These are phyloP conservation scores for Elegia similella DNA, from an alignment of 2,888 invertebrate genomes.

Conservation along the genomic window DNA sequence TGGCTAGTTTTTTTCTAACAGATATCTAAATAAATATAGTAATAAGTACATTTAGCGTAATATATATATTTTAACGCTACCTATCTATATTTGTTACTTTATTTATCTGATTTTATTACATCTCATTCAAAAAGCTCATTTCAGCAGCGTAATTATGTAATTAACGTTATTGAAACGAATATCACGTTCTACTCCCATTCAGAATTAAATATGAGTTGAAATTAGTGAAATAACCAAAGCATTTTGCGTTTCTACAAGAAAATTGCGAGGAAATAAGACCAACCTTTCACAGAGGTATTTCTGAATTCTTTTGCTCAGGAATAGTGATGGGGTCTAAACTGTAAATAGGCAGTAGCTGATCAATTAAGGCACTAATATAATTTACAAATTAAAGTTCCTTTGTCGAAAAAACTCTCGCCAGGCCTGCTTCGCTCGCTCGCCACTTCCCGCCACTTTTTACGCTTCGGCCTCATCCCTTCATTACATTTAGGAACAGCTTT, in stretches of 20 bases:
- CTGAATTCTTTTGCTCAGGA: constrained; percentile 9
- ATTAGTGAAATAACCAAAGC: constrained; percentile 11
- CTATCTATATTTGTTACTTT: neutral
- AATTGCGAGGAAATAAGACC: constrained; percentile 9
- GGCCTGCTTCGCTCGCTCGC: no score
- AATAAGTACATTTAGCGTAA: no score
- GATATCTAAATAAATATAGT: no score
- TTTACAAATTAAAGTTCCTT: no score
- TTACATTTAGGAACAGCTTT: no score
- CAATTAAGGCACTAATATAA: no score
- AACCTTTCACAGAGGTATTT: constrained; percentile 5
- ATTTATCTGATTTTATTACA: neutral
- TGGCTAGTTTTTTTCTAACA: no score
- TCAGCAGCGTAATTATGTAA: constrained; percentile 1
- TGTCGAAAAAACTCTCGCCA: no score
- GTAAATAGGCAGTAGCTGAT: no score
- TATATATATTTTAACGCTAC: neutral
- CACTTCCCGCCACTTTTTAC: no score
- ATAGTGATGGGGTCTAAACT: neutral
- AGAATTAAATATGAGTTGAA: constrained; percentile 14
- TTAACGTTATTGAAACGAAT: constrained; percentile 9
- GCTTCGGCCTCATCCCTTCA: no score
- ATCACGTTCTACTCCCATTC: constrained; percentile 4
- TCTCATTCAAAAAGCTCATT: constrained; percentile 4
- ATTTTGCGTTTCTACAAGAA: constrained; percentile 11